Conservation (phyloP, 1,140 invertebrate species). For the Bursaphelenchus mucronatus region DNA sequence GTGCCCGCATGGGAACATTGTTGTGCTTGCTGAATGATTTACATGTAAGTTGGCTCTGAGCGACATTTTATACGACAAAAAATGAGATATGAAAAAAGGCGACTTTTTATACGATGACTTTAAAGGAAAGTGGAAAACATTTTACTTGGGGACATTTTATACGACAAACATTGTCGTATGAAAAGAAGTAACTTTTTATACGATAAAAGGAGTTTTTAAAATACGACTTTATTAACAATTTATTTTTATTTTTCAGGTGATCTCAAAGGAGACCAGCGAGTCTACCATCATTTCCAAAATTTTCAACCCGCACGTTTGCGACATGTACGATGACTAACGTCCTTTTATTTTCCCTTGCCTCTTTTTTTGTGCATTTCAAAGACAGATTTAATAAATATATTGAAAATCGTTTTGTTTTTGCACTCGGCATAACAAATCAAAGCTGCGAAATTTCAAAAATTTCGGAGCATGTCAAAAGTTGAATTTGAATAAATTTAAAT, state of each 20-base stretch:
- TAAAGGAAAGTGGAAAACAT: background rate
- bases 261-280: constrained; percentile 45
- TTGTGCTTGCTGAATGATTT: constrained; percentile 41
- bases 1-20: constrained; percentile 37
- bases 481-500: too few relatives aligned
- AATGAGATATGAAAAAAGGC: background rate
- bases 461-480: too few relatives aligned
- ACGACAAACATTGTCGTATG: too few relatives aligned
- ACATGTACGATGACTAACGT: constrained; percentile 37
- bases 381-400: too few relatives aligned
- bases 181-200: too few relatives aligned
- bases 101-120: background rate
- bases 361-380: too few relatives aligned
- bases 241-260: constrained; percentile 30
- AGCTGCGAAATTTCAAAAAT: too few relatives aligned
- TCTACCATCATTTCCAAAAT: constrained; percentile 43
- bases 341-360: too few relatives aligned
- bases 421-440: too few relatives aligned
- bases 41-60: constrained; percentile 32
- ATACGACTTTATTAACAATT: too few relatives aligned
- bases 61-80: background rate
- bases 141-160: background rate
- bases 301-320: constrained; percentile 43
- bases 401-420: too few relatives aligned
- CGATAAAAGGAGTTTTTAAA: too few relatives aligned